Conservation (phyloP, 2,797 vertebrate genomes). For the Hydrophis major region DNA sequence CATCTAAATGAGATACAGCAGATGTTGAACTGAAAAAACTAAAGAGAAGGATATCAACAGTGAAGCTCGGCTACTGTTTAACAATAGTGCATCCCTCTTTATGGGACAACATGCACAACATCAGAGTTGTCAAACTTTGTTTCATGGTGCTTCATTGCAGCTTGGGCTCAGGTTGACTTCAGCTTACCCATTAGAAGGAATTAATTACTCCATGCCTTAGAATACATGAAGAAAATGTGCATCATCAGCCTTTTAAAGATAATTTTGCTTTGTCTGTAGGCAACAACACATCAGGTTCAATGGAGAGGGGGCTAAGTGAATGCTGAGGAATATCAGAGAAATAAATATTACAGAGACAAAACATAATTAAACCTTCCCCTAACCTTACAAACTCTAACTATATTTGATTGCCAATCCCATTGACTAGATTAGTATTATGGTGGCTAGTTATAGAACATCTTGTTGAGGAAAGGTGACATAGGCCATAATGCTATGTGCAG, state of each 20-base stretch:
- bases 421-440: neutral
- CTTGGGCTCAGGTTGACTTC: neutral
- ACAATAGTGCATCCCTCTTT: neutral
- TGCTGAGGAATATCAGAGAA: neutral
- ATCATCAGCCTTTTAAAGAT: neutral
- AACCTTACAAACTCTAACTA: neutral
- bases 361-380: neutral
- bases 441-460: neutral
- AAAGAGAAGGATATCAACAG: constrained; percentile 37
- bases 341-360: neutral
- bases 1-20: constrained; percentile 49
- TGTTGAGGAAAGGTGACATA: neutral
- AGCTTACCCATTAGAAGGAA: neutral
- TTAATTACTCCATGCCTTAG: neutral
- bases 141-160: neutral
- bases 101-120: neutral
- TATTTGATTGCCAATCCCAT: neutral
- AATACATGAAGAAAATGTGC: neutral
- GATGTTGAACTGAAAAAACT: constrained; percentile 21
- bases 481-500: neutral
- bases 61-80: constrained; percentile 16
- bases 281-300: neutral
- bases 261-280: neutral
- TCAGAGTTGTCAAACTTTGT: neutral
- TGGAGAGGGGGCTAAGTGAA: neutral